Conservation (phyloP, 2,888 invertebrate species). For the Orchesellides sinensis region DNA sequence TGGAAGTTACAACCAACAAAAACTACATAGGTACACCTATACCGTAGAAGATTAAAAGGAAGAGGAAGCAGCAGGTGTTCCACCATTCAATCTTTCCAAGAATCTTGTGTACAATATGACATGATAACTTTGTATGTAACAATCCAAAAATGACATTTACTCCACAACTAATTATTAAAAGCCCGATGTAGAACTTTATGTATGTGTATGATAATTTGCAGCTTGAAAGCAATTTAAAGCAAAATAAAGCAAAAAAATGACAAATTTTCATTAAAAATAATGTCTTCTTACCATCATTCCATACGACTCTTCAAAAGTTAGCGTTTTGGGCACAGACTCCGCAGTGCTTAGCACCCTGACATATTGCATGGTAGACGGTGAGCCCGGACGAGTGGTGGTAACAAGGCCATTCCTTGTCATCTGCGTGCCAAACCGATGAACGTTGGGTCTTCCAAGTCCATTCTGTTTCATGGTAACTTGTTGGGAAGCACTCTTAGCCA, state of each 20-base stretch:
- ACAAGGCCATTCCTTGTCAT: no score
- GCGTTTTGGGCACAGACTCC: conserved; percentile 38
- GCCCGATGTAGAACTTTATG: no score
- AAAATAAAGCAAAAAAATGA: background rate
- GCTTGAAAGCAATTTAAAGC: background rate
- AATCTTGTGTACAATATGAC: conserved; percentile 39
- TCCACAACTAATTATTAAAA: no score
- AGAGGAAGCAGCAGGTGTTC: conserved; percentile 65
- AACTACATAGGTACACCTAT: background rate
- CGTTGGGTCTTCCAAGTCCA: conserved; percentile 59
- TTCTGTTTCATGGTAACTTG: conserved; percentile 58
- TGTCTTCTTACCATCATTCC: conserved; percentile 54
- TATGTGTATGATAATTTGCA: no score
- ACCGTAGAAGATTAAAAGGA: conserved; percentile 50
- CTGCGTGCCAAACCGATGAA: conserved; percentile 47
- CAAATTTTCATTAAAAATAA: background rate
- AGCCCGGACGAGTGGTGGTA: conserved; percentile 4
- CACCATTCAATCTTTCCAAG: conserved; percentile 36
- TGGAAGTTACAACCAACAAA: no score
- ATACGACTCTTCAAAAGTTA: conserved; percentile 56
- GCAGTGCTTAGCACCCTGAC: conserved; percentile 42
- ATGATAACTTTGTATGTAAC: background rate
- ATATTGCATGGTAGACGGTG: conserved; percentile 39
- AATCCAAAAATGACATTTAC: background rate
- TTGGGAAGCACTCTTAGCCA: conserved; percentile 38